Conservation (phyloP, 2,888 invertebrate genomes). For the Griposia aprilina region DNA sequence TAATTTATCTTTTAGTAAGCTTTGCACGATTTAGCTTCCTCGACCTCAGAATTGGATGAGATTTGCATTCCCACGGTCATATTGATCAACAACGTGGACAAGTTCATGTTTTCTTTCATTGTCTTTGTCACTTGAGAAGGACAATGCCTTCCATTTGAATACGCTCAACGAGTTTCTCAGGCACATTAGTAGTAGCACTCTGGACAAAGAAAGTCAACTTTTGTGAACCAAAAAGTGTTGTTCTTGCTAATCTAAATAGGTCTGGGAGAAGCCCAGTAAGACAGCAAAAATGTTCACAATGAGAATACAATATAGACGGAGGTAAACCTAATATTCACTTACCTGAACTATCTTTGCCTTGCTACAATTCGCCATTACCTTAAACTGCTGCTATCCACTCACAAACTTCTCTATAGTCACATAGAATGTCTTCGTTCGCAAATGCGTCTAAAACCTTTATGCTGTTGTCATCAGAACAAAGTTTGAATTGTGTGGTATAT, state of each 20-base stretch:
- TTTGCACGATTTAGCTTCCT: not conserved
- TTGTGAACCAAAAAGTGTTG: not conserved
- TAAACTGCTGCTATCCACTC: not conserved
- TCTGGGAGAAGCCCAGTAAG: not conserved
- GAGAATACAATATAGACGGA: conserved; percentile 34
- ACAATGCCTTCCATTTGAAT: conserved; percentile 25
- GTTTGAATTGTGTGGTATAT: conserved; percentile 24
- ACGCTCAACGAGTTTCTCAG: conserved; percentile 18
- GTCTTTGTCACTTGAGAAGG: conserved; percentile 34
- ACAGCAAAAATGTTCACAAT: conserved; percentile 13
- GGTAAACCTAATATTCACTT: conserved; percentile 17
- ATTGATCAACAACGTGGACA: conserved; percentile 54
- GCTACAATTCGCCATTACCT: conserved; percentile 4
- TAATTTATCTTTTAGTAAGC: not conserved
- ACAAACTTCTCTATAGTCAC: not conserved
- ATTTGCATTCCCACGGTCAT: conserved; percentile 51
- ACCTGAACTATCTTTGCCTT: not conserved
- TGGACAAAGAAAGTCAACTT: conserved; percentile 8
- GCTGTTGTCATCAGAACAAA: conserved; percentile 26
- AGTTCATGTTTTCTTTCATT: conserved; percentile 49
- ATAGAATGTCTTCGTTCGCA: conserved; percentile 2
- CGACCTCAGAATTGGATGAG: not conserved
- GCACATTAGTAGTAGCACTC: conserved; percentile 22
- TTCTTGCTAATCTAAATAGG: not conserved
- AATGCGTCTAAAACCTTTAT: conserved; percentile 20